Evolutionary conservation across 1,140 invertebrate species (phyloP).

Genomic region (Cydia splendana): DNA sequence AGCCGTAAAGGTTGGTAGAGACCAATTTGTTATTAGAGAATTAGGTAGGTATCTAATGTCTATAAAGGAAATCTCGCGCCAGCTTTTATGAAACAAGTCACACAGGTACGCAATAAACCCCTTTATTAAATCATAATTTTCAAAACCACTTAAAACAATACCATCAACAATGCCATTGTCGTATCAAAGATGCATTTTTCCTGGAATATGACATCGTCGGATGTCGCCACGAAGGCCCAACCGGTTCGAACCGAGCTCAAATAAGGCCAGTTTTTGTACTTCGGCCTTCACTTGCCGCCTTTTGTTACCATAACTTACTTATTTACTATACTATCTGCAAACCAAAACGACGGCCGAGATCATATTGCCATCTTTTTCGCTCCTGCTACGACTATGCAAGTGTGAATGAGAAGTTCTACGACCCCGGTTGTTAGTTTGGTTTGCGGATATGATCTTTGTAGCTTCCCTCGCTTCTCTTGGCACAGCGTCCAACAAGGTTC

Average conservation of each 20-base stretch:
- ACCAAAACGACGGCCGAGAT: too few species aligned
- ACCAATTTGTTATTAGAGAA: too few species aligned
- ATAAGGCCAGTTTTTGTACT: constrained; percentile 13
- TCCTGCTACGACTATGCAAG: too few species aligned
- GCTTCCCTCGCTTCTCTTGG: background rate
- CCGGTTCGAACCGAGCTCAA: background rate
- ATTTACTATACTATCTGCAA: background rate
- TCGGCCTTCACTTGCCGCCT: constrained; percentile 4
- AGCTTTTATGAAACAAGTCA: too few species aligned
- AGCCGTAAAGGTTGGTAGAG: too few species aligned
- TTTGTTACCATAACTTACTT: background rate
- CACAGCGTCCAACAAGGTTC: background rate
- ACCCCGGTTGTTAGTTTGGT: background rate
- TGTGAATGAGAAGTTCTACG: too few species aligned
- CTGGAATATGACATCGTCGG: background rate
- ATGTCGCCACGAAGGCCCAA: background rate
- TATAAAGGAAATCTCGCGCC: too few species aligned
- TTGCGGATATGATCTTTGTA: background rate
- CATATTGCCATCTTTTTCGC: background rate
- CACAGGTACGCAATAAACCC: too few species aligned
- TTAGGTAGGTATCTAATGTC: too few species aligned
- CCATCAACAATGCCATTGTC: background rate
- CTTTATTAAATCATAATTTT: too few species aligned
- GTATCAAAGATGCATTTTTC: constrained; percentile 9
- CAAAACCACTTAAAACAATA: background rate